phyloP scores from a whole-genome alignment of 2,888 invertebrate genomes.

The Tetragonisca angustula region DNA sequence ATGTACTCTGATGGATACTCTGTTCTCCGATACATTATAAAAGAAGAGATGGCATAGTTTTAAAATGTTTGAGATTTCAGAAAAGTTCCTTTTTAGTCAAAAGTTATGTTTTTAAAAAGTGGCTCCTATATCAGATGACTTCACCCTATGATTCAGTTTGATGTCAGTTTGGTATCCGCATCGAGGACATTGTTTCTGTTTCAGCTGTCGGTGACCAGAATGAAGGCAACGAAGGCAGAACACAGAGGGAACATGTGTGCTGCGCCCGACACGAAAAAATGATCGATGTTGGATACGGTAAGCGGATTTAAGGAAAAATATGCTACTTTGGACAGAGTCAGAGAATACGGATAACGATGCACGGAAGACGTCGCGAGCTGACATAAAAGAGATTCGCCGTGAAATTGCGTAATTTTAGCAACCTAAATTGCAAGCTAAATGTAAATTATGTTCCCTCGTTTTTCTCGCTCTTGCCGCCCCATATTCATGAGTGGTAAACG shows the following conservation, averaged over 20 bases:
- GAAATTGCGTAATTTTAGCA: constrained; percentile 11
- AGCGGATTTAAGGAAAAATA: constrained; percentile 58
- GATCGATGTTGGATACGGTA: constrained; percentile 80
- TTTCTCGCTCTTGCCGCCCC: constrained; percentile 35
- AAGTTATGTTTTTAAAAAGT: neutral
- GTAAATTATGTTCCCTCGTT: constrained; percentile 35
- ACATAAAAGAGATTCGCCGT: neutral
- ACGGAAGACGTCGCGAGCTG: neutral
- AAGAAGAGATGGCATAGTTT: neutral
- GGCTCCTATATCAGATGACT: neutral
- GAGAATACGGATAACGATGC: neutral
- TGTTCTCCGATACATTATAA: neutral
- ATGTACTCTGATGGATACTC: no score
- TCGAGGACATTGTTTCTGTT: constrained; percentile 40
- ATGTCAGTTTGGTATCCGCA: neutral
- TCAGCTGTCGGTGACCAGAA: constrained; percentile 63
- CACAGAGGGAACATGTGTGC: constrained; percentile 68
- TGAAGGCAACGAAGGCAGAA: constrained; percentile 42
- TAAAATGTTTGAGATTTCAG: neutral
- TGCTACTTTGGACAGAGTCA: neutral
- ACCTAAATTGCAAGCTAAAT: neutral
- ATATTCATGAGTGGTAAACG: constrained; percentile 34
- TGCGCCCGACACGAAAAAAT: constrained; percentile 80
- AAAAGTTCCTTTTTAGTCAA: neutral
- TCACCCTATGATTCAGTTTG: neutral